Conservation (phyloP, 92 coral and sea anemone species). For the Bergia puertoricense region DNA sequence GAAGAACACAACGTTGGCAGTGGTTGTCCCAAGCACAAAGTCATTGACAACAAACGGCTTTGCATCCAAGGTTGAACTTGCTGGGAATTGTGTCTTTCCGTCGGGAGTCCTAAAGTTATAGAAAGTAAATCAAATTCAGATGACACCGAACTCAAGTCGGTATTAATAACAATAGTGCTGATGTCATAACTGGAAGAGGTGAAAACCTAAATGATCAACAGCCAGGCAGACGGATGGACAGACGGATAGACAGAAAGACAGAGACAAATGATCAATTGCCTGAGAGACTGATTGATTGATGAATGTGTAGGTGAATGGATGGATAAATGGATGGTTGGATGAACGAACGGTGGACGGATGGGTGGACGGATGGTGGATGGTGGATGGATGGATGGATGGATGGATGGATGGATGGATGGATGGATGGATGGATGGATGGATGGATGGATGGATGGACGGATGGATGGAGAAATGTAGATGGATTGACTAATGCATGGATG, state of each 20-base stretch:
- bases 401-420: not conserved
- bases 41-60: slow-evolving; percentile 87
- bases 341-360: not conserved
- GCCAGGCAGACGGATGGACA: not conserved
- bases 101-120: slow-evolving; percentile 47
- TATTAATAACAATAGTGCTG: not conserved
- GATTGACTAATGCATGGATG: not conserved
- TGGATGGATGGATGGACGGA: not conserved
- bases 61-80: slow-evolving; percentile 92
- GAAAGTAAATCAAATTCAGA: no score
- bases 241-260: not conserved
- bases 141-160: no score
- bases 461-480: not conserved
- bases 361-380: not conserved
- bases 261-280: not conserved
- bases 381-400: not conserved
- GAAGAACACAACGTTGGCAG: slow-evolving; percentile 85
- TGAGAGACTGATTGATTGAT: not conserved
- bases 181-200: not conserved
- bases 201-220: not conserved
- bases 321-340: not conserved
- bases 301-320: not conserved
- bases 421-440: not conserved
- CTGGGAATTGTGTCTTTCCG: slow-evolving; percentile 58
- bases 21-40: slow-evolving; percentile 79